Percentiles rank a stretch among this genome's conserved stretches.
Evolutionary conservation across 2,888 invertebrate genomes (phyloP).

Genomic region (Timema cristinae): DNA sequence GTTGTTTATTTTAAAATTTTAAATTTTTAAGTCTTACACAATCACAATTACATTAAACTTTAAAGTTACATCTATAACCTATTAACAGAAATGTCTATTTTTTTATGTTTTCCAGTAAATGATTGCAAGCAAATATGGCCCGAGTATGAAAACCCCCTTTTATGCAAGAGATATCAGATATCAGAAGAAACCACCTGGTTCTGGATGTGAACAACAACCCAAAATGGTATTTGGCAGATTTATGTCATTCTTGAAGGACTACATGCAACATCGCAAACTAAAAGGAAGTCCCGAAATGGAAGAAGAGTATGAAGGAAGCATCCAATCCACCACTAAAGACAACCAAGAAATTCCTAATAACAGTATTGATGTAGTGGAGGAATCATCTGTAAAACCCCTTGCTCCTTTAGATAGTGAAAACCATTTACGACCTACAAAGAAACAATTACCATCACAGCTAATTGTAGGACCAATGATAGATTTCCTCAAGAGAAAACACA

Average conservation of each 20-base stretch:
- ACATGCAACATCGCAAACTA: not conserved
- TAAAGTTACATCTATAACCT: not conserved
- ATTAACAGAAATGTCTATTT: not conserved
- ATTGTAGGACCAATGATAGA: slow-evolving; percentile 3
- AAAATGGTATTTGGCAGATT: not conserved
- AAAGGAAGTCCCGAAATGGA: not conserved
- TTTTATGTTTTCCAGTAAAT: not conserved
- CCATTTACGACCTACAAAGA: not conserved
- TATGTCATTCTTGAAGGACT: not conserved
- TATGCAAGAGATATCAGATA: not conserved
- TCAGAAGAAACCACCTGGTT: not conserved
- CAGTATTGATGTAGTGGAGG: not conserved
- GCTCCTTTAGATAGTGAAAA: not conserved
- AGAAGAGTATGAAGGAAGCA: not conserved
- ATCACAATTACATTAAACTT: not conserved
- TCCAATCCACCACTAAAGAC: not conserved
- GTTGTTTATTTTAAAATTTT: not conserved
- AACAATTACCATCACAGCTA: not conserved
- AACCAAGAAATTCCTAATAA: not conserved
- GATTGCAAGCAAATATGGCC: not conserved
- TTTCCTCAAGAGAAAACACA: not conserved
- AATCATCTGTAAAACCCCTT: not conserved
- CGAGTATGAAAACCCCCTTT: not conserved
- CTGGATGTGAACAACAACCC: not conserved
- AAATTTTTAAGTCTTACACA: not conserved